Evolutionary conservation across 2,888 invertebrate genomes (phyloP).

Genomic region (Torymus texanus): DNA sequence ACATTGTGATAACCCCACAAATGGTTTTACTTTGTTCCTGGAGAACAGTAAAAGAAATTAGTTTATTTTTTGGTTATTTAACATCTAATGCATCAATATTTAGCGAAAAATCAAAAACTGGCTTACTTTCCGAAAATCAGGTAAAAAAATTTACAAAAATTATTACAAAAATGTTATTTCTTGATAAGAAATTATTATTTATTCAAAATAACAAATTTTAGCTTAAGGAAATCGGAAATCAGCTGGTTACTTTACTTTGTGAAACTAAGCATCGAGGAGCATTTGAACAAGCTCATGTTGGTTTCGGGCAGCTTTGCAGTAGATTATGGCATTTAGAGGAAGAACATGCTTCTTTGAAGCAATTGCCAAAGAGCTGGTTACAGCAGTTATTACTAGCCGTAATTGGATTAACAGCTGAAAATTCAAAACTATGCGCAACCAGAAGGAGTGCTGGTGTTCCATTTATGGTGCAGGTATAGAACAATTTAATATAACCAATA

Average conservation of each 20-base stretch:
- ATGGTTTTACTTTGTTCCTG: conserved; percentile 94
- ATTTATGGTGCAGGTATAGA: conserved; percentile 87
- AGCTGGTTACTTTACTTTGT: conserved; percentile 81
- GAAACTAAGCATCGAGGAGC: conserved; percentile 95
- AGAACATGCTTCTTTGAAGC: conserved; percentile 72
- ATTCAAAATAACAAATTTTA: conserved; percentile 62
- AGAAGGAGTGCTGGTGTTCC: conserved; percentile 96
- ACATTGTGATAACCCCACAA: conserved; percentile 81
- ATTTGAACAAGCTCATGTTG: conserved; percentile 96
- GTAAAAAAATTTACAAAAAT: conserved; percentile 44
- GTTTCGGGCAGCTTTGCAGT: conserved; percentile 86
- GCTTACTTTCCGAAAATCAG: conserved; percentile 74
- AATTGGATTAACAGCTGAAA: conserved; percentile 74
- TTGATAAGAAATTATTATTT: conserved; percentile 11
- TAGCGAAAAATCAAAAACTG: conserved; percentile 63
- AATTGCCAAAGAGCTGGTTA: conserved; percentile 82
- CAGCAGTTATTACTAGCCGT: conserved; percentile 79
- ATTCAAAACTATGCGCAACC: conserved; percentile 84
- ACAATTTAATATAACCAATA: too few relatives aligned
- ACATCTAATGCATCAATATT: conserved; percentile 77
- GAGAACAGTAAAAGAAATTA: conserved; percentile 93
- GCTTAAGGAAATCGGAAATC: conserved; percentile 80
- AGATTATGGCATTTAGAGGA: conserved; percentile 79
- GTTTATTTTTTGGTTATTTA: conserved; percentile 82
- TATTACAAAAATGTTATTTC: conserved; percentile 12